Percentiles rank a stretch among this genome's conserved stretches.
These are phyloP conservation scores for Equus przewalskii DNA, from an alignment of 2,113 vertebrate species.

Conservation along the genomic window DNA sequence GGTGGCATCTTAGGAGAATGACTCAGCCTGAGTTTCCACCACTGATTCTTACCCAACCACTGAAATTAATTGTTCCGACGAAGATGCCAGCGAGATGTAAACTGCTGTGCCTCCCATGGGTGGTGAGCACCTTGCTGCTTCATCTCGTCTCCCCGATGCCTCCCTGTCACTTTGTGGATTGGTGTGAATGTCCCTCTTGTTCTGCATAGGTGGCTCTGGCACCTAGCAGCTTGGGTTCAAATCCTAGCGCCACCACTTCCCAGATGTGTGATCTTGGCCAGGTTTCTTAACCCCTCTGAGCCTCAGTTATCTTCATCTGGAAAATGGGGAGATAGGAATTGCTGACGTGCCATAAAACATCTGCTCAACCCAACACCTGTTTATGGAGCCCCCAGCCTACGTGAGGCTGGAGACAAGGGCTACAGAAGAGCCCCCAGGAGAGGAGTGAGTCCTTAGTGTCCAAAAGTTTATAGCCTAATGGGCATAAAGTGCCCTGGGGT, in stretches of 20 bases:
- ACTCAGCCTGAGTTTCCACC: constrained; percentile 25
- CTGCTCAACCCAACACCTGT: neutral
- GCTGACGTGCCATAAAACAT: neutral
- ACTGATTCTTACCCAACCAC: neutral
- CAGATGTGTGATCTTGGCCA: neutral
- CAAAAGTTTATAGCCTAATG: neutral
- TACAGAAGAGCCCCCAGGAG: neutral
- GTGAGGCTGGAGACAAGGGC: neutral
- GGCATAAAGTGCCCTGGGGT: no score
- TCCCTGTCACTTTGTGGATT: neutral
- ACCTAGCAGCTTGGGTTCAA: neutral
- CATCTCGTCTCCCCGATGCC: fast-evolving
- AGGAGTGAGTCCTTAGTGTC: neutral
- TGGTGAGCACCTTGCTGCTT: neutral
- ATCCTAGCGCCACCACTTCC: neutral
- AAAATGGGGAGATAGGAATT: neutral
- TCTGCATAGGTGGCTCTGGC: neutral
- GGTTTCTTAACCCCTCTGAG: neutral
- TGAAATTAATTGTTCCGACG: neutral
- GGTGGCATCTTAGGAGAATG: constrained; percentile 12
- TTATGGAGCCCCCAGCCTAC: neutral
- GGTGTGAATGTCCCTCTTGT: no score
- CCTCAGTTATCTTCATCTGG: neutral
- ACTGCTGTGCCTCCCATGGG: neutral
- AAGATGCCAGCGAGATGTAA: neutral